These are phyloP conservation scores for Aphrocallistes beatrix DNA, from an alignment of 37 sponge, comb jelly and placozoan species.

Conservation along the genomic window DNA sequence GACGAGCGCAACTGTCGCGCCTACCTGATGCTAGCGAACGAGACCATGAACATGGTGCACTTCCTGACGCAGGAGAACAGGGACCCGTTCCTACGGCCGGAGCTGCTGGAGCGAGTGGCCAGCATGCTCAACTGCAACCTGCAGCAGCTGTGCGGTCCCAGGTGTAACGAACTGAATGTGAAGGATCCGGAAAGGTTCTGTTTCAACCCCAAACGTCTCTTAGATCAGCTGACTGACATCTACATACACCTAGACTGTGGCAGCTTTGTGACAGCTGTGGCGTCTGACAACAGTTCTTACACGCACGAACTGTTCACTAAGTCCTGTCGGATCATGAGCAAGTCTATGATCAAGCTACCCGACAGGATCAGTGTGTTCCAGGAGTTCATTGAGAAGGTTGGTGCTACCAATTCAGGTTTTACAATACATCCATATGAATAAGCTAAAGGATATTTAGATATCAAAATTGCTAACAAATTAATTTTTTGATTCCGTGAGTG, in stretches of 20 bases:
- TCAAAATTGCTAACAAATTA: no score
- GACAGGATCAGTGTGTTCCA: constrained; percentile 40
- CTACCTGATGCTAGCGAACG: constrained; percentile 76
- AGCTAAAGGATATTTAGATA: no score
- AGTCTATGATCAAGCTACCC: constrained; percentile 37
- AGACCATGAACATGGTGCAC: constrained; percentile 71
- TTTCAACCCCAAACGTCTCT: constrained; percentile 67
- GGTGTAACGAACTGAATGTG: constrained; percentile 74
- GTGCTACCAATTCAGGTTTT: no score
- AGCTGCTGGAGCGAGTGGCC: constrained; percentile 53
- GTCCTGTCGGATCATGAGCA: constrained; percentile 37
- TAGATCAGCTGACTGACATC: constrained; percentile 69
- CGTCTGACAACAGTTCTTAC: constrained; percentile 77
- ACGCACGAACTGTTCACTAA: constrained; percentile 63
- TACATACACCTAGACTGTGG: constrained; percentile 74
- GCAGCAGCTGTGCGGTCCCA: constrained; percentile 84
- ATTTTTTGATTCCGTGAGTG: no score
- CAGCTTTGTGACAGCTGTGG: constrained; percentile 65
- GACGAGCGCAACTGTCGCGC: constrained; percentile 87
- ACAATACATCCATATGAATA: no score
- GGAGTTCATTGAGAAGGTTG: constrained; percentile 34
- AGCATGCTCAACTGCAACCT: constrained; percentile 91
- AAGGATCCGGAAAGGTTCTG: constrained; percentile 76
- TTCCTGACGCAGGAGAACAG: constrained; percentile 56
- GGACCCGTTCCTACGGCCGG: constrained; percentile 64